Conservation (phyloP, 2,113 vertebrate genomes). For the Notothenia rossii region DNA sequence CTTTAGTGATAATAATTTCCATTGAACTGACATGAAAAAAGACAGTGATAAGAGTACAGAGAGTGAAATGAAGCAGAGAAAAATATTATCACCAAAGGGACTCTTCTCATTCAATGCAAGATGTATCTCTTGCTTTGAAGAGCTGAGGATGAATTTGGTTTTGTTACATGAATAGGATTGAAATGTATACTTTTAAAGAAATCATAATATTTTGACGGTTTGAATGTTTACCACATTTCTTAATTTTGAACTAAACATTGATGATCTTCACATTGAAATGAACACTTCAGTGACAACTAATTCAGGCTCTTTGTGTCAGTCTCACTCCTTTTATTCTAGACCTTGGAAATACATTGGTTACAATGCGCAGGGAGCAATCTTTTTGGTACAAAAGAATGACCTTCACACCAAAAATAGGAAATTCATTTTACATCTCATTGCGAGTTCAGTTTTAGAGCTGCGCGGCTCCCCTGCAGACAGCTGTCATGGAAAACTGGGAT, state of each 20-base stretch:
- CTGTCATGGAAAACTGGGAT: slow-evolving; percentile 75
- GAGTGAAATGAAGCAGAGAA: slow-evolving; percentile 30
- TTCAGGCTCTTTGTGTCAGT: slow-evolving; percentile 16
- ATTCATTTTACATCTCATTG: slow-evolving; percentile 83
- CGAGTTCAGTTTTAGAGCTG: slow-evolving; percentile 72
- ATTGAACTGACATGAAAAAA: not conserved
- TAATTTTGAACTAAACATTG: not conserved
- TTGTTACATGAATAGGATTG: not conserved
- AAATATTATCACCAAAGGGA: slow-evolving; percentile 35
- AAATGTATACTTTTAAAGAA: slow-evolving; percentile 22
- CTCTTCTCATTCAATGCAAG: slow-evolving; percentile 29
- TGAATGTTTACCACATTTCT: slow-evolving; percentile 5
- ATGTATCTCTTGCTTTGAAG: slow-evolving; percentile 8
- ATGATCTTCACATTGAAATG: slow-evolving; percentile 30
- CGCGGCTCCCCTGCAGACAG: slow-evolving; percentile 74
- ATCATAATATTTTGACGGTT: slow-evolving; percentile 7
- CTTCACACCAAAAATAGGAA: slow-evolving; percentile 73
- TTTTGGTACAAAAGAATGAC: slow-evolving; percentile 65
- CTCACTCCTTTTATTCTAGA: slow-evolving; percentile 31
- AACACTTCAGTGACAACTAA: slow-evolving; percentile 12
- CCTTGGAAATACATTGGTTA: slow-evolving; percentile 28
- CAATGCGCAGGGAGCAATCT: slow-evolving; percentile 10
- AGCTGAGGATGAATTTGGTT: not conserved
- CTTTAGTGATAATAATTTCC: slow-evolving; percentile 1
- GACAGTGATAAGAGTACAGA: slow-evolving; percentile 2